phyloP scores from a whole-genome alignment of 2,888 invertebrate species.

The Calliphora vomitoria region DNA sequence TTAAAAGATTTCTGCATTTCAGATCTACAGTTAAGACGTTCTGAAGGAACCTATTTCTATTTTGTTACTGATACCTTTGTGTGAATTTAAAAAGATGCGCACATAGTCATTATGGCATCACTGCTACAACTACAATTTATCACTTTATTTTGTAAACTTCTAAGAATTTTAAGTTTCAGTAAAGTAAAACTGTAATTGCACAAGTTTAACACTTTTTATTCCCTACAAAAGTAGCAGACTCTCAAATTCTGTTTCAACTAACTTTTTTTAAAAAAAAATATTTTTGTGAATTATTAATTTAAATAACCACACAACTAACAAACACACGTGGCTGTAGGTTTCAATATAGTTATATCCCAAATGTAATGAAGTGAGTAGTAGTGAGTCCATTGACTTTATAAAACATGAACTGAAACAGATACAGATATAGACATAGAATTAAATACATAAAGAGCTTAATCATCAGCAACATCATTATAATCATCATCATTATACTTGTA shows the following conservation, averaged over 20 bases:
- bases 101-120: neutral
- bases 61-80: too few relatives aligned
- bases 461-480: conserved; percentile 20
- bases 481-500: conserved; percentile 11
- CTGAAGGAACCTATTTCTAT: too few relatives aligned
- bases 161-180: too few relatives aligned
- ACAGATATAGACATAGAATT: neutral
- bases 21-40: too few relatives aligned
- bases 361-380: conserved; percentile 24
- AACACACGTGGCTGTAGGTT: neutral
- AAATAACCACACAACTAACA: conserved; percentile 30
- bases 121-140: too few relatives aligned
- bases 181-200: neutral
- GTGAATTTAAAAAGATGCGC: too few relatives aligned
- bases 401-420: conserved; percentile 20
- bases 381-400: conserved; percentile 64
- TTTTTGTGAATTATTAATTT: conserved; percentile 50
- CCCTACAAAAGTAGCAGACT: neutral
- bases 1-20: too few relatives aligned
- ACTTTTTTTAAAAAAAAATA: conserved; percentile 15
- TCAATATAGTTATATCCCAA: conserved; percentile 1
- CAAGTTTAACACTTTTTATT: neutral
- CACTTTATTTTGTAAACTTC: too few relatives aligned
- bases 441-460: conserved; percentile 26
- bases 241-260: conserved; percentile 4